phyloP scores from a whole-genome alignment of 2,888 invertebrate genomes.

The Plebejus anna region DNA sequence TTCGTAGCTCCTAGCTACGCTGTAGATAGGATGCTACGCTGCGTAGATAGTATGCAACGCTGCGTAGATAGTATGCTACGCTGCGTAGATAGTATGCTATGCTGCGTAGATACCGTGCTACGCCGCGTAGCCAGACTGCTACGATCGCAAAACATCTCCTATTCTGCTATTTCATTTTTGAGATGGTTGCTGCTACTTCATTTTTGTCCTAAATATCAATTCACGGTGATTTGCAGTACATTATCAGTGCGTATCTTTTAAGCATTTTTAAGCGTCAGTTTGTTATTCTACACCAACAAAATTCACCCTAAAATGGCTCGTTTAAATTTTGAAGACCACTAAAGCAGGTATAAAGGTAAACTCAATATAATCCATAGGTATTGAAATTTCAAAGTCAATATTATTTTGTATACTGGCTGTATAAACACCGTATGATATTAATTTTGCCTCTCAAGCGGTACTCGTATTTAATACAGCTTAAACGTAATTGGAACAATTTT shows the following conservation, averaged over 20 bases:
- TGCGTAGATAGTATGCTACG: too few species aligned
- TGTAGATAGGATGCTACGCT: too few species aligned
- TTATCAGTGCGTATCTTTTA: background rate
- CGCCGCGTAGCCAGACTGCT: background rate
- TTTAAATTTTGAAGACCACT: background rate
- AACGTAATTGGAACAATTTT: background rate
- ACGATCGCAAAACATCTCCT: background rate
- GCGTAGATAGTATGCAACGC: too few species aligned
- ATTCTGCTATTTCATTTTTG: too few species aligned
- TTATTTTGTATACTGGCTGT: background rate
- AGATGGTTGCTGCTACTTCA: too few species aligned
- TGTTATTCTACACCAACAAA: background rate
- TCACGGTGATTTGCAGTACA: background rate
- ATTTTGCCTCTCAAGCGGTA: constrained; percentile 9
- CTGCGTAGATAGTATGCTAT: background rate
- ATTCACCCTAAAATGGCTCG: background rate
- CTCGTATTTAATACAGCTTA: constrained; percentile 9
- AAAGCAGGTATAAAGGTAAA: background rate
- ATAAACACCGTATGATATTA: constrained; percentile 18
- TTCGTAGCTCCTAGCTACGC: background rate
- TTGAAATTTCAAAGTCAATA: constrained; percentile 4
- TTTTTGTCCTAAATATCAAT: background rate
- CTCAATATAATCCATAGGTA: background rate
- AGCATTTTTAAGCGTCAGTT: too few species aligned
- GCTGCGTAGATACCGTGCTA: background rate